Conservation (phyloP, 2,797 vertebrate species). For the Platalea minor region DNA sequence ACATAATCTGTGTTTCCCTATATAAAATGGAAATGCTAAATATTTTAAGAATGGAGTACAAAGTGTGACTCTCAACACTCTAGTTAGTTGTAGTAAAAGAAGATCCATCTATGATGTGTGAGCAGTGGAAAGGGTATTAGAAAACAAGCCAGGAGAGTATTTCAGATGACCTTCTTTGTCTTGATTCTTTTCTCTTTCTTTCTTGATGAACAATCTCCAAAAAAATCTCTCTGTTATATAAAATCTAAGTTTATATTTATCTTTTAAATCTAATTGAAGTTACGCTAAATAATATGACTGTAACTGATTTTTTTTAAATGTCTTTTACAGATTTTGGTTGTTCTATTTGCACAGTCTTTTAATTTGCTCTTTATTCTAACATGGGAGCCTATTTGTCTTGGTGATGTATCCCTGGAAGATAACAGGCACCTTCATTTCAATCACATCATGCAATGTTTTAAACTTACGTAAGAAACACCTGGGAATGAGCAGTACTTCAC, state of each 20-base stretch:
- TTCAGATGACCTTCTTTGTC: not conserved
- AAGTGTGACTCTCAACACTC: not conserved
- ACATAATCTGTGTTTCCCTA: not conserved
- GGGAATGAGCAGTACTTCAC: conserved; percentile 2
- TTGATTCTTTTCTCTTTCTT: not conserved
- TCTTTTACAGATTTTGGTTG: not conserved
- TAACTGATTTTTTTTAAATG: not conserved
- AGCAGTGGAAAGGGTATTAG: not conserved
- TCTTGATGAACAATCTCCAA: not conserved
- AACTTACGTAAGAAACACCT: not conserved
- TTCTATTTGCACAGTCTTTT: conserved; percentile 10
- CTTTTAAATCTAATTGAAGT: not conserved
- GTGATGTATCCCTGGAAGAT: not conserved
- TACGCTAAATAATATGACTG: not conserved
- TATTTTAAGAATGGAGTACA: not conserved
- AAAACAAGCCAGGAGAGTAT: not conserved
- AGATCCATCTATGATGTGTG: not conserved
- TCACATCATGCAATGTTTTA: not conserved
- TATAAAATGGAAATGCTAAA: not conserved
- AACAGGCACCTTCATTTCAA: conserved; percentile 45
- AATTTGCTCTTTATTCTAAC: conserved; percentile 17
- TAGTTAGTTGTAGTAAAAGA: not conserved
- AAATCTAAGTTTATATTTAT: not conserved
- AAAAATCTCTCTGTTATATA: not conserved
- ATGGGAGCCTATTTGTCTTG: conserved; percentile 33